Conservation (phyloP, 2,113 vertebrate species). For the Sclerurus mexicanus region DNA sequence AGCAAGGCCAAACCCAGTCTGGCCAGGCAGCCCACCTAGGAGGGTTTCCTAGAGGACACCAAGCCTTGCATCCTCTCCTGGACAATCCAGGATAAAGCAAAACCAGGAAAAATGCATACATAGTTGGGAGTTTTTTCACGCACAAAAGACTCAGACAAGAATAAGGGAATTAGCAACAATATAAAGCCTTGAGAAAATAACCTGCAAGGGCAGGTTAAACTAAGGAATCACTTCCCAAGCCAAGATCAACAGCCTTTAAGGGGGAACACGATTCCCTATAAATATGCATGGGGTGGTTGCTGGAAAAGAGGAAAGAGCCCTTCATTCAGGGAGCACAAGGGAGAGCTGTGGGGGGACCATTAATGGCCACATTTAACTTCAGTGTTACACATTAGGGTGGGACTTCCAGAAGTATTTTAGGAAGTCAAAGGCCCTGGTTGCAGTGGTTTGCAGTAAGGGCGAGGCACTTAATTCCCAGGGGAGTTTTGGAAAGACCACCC, state of each 20-base stretch:
- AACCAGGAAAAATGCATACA: neutral
- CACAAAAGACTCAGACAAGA: neutral
- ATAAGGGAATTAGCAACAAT: neutral
- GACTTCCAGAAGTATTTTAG: conserved; percentile 7
- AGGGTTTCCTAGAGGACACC: neutral
- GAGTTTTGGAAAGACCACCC: neutral
- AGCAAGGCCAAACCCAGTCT: neutral
- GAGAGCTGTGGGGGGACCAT: neutral
- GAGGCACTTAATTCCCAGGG: neutral
- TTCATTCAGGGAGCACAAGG: neutral
- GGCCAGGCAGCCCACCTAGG: neutral
- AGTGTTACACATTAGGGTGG: neutral
- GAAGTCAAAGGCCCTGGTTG: neutral
- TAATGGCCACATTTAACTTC: neutral
- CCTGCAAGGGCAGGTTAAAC: neutral
- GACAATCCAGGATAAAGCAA: neutral
- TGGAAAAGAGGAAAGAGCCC: neutral
- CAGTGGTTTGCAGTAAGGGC: neutral
- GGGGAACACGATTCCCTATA: neutral
- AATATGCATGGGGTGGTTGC: neutral
- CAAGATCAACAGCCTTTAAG: conserved; percentile 34
- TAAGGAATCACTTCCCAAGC: neutral
- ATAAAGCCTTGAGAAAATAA: neutral
- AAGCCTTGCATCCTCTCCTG: neutral
- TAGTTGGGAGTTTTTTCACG: neutral